Base-by-base conservation (phyloP, 2,113 vertebrate species). In the Eclectus roratus region DNA sequence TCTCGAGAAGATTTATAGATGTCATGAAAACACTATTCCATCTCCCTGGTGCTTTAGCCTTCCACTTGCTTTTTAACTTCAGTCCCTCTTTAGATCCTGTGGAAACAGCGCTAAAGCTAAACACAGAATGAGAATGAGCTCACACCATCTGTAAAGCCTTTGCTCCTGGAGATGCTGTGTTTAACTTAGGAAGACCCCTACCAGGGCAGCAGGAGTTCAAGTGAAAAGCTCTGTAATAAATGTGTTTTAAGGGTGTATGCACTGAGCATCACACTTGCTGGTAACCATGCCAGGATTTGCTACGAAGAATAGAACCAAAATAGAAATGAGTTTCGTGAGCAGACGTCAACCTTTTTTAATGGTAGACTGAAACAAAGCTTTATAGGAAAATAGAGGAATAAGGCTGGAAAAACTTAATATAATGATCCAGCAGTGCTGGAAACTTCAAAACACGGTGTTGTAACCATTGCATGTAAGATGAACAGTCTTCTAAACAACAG, bases 81-180 rank as follows among this genome's bases (percentile, higher is more conserved):
- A 91, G 80, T 74, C 80, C 84, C 46, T 69, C 88, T 96, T 97
- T 47, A 90, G 55, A 83, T 80, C 50, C 56, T 79, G 52, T 91
- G 79, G 86, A 95, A 96, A 92, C 64, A 89, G 58, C 28, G 44
- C 47, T 43, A 56, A 93, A 94, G 31, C 55, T 80, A 72, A 95
- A 92, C 4, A 12, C 19, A 72, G 73, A 96, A 71, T 29, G 41
- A 65, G 65, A 85, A 91, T 92, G 71, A 96, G 47, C 76, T 96
- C 94, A 91, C 55, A 88, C 60, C 92, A 88, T 93, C 88, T 91
- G 94, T 74, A 96, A 85, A 96, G 88, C 61, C 31, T 52, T 74
- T n/a, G 16, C 47, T 81, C 33, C 39, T 90, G 91, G 82, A 90
- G 29, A 47, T 74, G 47, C 39, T 0, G 2, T 92, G 56, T 84